phyloP scores from a whole-genome alignment of 2,797 vertebrate species.

The Periophthalmus magnuspinnatus region DNA sequence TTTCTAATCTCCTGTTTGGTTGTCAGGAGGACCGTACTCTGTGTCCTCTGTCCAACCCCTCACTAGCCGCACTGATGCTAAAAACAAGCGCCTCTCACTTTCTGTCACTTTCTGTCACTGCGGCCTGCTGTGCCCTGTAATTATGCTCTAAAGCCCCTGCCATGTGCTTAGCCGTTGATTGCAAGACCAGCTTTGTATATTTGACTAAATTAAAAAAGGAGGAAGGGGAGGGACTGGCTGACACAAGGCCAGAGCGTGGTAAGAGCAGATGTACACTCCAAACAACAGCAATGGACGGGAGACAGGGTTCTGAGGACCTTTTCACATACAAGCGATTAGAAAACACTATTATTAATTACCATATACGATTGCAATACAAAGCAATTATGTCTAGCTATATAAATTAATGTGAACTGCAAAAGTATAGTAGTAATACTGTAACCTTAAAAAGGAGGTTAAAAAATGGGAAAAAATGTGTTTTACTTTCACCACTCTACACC shows the following conservation, averaged over 20 bases:
- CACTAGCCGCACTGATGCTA: slow-evolving; percentile 22
- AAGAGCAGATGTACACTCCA: slow-evolving; percentile 36
- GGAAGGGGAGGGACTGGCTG: slow-evolving; percentile 19
- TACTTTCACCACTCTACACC: too few species aligned
- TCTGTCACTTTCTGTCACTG: slow-evolving; percentile 55
- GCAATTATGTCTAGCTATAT: too few species aligned
- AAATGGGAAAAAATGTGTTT: too few species aligned
- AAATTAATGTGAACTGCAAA: too few species aligned
- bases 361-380: too few species aligned
- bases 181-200: slow-evolving; percentile 71
- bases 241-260: slow-evolving; percentile 41
- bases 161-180: slow-evolving; percentile 70
- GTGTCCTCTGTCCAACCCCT: slow-evolving; percentile 18
- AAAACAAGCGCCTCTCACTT: slow-evolving; percentile 45
- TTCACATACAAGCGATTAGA: not conserved
- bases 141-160: slow-evolving; percentile 65
- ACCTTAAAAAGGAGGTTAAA: too few species aligned
- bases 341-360: too few species aligned
- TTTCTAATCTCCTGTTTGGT: slow-evolving; percentile 32
- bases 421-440: too few species aligned
- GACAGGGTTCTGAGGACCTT: not conserved
- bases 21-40: slow-evolving; percentile 11
- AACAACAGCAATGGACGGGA: not conserved
- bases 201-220: slow-evolving; percentile 68
- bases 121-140: slow-evolving; percentile 61